Conservation (phyloP, 2,797 vertebrate genomes). For the Propithecus deckenii region DNA sequence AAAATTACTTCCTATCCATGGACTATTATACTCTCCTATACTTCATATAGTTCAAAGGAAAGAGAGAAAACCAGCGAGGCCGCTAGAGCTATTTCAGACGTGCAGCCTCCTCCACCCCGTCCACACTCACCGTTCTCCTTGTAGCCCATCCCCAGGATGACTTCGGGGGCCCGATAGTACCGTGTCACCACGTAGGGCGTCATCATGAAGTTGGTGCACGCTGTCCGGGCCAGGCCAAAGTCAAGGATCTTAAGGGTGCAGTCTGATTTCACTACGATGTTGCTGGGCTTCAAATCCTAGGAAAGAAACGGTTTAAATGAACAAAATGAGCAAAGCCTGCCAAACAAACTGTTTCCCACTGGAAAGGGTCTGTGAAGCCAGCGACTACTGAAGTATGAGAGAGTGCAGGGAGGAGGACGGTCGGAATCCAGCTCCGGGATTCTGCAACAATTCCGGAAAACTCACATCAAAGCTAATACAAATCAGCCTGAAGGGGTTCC, state of each 20-base stretch:
- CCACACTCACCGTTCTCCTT: slow-evolving; percentile 94
- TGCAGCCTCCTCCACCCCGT: neutral
- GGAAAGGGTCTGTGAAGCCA: neutral
- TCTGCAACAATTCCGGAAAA: neutral
- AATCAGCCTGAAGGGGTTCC: neutral
- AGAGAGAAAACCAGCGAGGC: neutral
- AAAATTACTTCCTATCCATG: neutral
- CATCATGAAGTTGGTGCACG: slow-evolving; percentile 99
- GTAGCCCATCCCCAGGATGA: slow-evolving; percentile 99
- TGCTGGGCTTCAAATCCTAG: slow-evolving; percentile 98
- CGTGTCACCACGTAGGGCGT: slow-evolving; percentile 98
- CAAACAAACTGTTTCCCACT: neutral
- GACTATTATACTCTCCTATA: neutral
- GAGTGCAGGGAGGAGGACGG: neutral
- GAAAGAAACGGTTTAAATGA: slow-evolving; percentile 72
- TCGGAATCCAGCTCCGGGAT: neutral
- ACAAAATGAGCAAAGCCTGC: neutral
- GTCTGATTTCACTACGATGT: slow-evolving; percentile 98
- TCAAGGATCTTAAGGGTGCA: slow-evolving; percentile 98
- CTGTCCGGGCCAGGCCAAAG: slow-evolving; percentile 96
- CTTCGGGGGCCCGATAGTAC: slow-evolving; percentile 97
- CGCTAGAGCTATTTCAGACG: neutral
- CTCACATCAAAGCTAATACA: neutral
- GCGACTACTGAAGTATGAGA: neutral
- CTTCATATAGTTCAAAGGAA: neutral